These are phyloP conservation scores for Heliconius eleuchia DNA, from an alignment of 1,140 invertebrate genomes.

Conservation along the genomic window DNA sequence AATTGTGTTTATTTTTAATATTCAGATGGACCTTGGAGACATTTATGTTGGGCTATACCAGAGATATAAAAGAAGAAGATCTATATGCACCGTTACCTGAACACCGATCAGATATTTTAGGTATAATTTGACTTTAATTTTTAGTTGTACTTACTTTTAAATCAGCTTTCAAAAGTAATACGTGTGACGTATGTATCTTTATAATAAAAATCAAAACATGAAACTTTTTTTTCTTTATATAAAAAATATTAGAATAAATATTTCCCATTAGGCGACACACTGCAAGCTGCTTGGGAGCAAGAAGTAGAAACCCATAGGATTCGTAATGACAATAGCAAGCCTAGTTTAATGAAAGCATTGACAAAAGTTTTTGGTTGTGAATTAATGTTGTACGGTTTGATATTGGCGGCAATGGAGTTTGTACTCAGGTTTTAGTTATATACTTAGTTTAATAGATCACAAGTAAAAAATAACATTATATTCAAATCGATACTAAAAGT, in stretches of 20 bases:
- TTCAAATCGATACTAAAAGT: neutral
- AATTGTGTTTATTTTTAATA: neutral
- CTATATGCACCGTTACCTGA: constrained; percentile 82
- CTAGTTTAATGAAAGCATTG: constrained; percentile 75
- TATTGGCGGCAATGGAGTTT: constrained; percentile 80
- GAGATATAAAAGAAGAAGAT: constrained; percentile 82
- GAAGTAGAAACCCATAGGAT: constrained; percentile 59
- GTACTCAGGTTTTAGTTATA: constrained; percentile 68
- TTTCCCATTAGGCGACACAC: constrained; percentile 72
- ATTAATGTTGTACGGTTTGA: constrained; percentile 73
- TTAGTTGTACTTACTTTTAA: neutral
- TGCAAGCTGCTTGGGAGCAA: constrained; percentile 82
- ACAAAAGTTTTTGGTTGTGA: constrained; percentile 75
- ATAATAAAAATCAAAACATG: neutral
- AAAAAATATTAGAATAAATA: neutral
- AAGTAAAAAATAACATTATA: neutral
- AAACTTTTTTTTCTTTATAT: neutral
- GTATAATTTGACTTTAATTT: constrained; percentile 35
- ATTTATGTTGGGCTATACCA: constrained; percentile 80
- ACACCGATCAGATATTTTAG: constrained; percentile 78
- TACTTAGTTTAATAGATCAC: neutral
- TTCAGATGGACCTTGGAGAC: constrained; percentile 81
- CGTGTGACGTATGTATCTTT: neutral
- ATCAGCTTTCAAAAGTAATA: neutral
- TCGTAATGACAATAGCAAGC: constrained; percentile 42